Conservation (phyloP, 2,888 invertebrate genomes). For the Hetaerina titia region DNA sequence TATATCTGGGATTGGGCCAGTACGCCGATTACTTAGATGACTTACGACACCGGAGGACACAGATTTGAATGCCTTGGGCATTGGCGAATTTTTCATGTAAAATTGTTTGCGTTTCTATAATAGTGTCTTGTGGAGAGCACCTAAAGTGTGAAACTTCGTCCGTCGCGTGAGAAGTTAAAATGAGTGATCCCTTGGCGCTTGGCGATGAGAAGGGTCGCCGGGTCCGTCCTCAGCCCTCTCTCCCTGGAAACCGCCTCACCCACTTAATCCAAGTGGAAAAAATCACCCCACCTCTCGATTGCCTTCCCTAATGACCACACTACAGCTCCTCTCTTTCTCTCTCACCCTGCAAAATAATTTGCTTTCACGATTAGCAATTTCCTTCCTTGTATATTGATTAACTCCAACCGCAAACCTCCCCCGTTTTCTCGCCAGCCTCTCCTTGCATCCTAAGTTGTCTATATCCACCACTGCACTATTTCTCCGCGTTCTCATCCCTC, state of each 20-base stretch:
- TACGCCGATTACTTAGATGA: too few relatives aligned
- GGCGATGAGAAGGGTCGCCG: too few relatives aligned
- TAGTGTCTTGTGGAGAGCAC: neutral
- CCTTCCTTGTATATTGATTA: neutral
- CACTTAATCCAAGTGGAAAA: neutral
- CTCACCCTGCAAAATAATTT: neutral
- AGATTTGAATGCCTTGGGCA: too few relatives aligned
- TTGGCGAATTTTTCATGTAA: too few relatives aligned
- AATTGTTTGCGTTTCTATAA: too few relatives aligned
- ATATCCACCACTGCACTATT: neutral
- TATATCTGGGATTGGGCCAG: too few relatives aligned
- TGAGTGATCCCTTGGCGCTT: too few relatives aligned
- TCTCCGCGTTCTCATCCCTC: neutral
- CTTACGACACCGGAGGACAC: too few relatives aligned
- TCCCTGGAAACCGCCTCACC: too few relatives aligned
- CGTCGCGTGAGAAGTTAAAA: neutral
- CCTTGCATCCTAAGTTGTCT: neutral
- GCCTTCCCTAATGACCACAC: neutral
- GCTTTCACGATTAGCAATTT: neutral
- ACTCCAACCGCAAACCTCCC: neutral
- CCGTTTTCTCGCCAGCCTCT: neutral
- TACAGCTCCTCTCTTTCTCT: neutral
- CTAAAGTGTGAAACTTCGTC: neutral
- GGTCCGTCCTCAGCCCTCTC: too few relatives aligned
- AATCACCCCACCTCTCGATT: neutral